Percentiles rank a stretch among this genome's conserved stretches.
These are phyloP conservation scores for Probosciger aterrimus DNA, from an alignment of 2,113 vertebrate species.

Conservation along the genomic window DNA sequence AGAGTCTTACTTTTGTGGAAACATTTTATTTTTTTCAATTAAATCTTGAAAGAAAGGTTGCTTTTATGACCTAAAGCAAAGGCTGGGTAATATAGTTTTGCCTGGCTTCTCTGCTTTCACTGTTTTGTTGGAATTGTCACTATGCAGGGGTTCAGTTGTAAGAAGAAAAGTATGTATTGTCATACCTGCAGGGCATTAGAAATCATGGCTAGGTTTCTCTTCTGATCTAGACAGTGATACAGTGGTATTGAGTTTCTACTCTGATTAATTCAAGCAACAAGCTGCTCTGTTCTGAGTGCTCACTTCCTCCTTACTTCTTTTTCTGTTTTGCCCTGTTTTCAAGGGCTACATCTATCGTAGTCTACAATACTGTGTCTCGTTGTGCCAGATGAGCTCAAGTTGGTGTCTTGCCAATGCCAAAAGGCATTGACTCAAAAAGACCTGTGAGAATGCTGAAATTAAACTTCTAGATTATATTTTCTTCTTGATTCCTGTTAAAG, in stretches of 20 bases:
- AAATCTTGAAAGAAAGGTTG: not conserved
- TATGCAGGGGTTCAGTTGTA: not conserved
- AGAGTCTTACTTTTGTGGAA: not conserved
- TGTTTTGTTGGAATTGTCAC: not conserved
- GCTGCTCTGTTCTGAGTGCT: not conserved
- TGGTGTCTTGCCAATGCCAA: not conserved
- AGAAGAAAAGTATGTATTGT: constrained; percentile 19
- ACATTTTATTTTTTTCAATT: not conserved
- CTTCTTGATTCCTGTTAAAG: not conserved
- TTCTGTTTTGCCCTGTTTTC: not conserved
- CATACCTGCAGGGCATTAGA: not conserved
- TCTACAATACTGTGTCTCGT: not conserved
- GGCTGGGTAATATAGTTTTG: not conserved
- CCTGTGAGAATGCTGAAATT: not conserved
- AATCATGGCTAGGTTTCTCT: not conserved
- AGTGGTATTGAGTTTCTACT: not conserved
- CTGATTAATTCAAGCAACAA: not conserved
- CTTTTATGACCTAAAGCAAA: not conserved
- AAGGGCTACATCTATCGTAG: not conserved
- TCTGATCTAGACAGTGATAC: not conserved
- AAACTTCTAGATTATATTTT: not conserved
- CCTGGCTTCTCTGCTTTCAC: not conserved
- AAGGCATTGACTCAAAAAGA: not conserved
- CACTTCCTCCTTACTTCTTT: not conserved
- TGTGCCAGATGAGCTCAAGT: not conserved